Conservation (phyloP, 1,140 invertebrate genomes). For the Sminthurides bifidus region DNA sequence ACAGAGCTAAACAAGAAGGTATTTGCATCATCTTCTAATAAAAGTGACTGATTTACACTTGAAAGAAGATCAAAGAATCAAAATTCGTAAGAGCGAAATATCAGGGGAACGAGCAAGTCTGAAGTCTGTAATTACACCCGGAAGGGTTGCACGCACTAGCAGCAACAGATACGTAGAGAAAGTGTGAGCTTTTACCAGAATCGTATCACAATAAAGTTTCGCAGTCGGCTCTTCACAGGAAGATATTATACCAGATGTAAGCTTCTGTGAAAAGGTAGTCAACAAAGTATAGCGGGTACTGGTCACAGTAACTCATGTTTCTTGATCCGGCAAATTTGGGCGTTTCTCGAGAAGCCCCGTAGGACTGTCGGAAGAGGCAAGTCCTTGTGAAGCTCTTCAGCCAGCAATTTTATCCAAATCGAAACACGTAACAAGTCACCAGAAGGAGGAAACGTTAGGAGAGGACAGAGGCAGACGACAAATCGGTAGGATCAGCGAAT, state of each 20-base stretch:
- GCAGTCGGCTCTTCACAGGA: background rate
- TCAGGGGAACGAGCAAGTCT: background rate
- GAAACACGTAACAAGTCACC: too few relatives aligned
- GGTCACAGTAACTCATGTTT: background rate
- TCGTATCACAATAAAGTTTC: background rate
- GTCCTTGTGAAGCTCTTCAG: background rate
- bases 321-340: conserved; percentile 24
- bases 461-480: too few relatives aligned
- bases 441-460: too few relatives aligned
- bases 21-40: too few relatives aligned
- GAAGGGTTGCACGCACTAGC: background rate
- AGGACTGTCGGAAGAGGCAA: background rate
- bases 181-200: background rate
- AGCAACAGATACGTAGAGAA: background rate
- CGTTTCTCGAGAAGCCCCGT: conserved; percentile 23
- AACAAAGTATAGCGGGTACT: background rate
- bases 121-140: background rate
- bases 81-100: conserved; percentile 17
- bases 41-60: conserved; percentile 14
- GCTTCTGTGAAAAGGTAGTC: background rate
- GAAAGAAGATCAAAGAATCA: conserved; percentile 21
- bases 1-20: too few relatives aligned
- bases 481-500: too few relatives aligned
- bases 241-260: background rate
- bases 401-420: background rate